A percentile compares a stretch with the other conserved stretches of the same genome.
Evolutionary conservation across 2,797 vertebrate genomes (phyloP).

Genomic region (Ambastaia sidthimunki): DNA sequence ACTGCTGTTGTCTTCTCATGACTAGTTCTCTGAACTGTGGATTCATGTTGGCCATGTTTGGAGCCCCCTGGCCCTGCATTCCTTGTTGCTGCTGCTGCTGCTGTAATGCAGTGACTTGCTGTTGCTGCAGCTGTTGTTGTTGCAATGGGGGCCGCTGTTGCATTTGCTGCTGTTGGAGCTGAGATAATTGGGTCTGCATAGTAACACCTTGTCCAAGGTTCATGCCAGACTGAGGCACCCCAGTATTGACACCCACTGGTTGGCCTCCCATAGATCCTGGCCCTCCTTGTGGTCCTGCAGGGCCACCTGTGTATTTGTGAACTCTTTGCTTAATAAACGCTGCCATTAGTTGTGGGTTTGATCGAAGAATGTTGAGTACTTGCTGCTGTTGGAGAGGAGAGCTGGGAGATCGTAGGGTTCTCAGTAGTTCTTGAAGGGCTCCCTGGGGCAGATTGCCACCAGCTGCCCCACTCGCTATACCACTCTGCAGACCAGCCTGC

Average conservation of each 20-base stretch:
- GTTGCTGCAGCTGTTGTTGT: too few species aligned
- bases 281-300: constrained; percentile 69
- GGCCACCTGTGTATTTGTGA: constrained; percentile 83
- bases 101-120: constrained; percentile 67
- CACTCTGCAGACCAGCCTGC: constrained; percentile 69
- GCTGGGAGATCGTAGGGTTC: constrained; percentile 93
- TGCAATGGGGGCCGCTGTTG: constrained; percentile 60
- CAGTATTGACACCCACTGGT: constrained; percentile 67
- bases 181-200: constrained; percentile 73
- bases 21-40: constrained; percentile 91
- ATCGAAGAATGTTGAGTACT: constrained; percentile 94
- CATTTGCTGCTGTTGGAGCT: constrained; percentile 66
- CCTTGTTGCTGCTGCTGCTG: constrained; percentile 60
- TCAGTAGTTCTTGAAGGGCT: constrained; percentile 91
- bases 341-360: constrained; percentile 93
- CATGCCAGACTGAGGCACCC: constrained; percentile 79
- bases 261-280: constrained; percentile 72
- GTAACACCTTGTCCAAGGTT: constrained; percentile 85
- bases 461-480: constrained; percentile 73
- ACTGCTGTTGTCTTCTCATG: constrained; percentile 81
- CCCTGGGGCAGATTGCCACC: constrained; percentile 85
- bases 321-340: constrained; percentile 97
- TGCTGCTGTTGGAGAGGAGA: constrained; percentile 96
- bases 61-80: constrained; percentile 84
- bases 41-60: constrained; percentile 86